phyloP scores from a whole-genome alignment of 30 jellyfish, hydroid and myxozoan genomes.

The Cassiopea andromeda region DNA sequence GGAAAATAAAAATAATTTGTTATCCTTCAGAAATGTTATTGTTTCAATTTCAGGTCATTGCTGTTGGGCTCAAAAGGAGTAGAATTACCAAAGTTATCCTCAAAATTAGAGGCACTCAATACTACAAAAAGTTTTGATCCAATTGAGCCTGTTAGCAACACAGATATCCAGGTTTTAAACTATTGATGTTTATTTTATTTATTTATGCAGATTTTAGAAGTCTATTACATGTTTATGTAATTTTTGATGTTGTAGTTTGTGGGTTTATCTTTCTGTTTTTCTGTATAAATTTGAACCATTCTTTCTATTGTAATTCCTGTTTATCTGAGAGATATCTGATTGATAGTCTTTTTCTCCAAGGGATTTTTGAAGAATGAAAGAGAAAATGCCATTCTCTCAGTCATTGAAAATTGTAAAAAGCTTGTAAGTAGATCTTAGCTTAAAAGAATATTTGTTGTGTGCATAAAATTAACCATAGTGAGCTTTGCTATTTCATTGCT shows the following conservation, averaged over 20 bases:
- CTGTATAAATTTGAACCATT: too few relatives aligned
- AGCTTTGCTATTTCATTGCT: not conserved
- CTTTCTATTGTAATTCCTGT: too few relatives aligned
- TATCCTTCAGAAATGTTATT: not conserved
- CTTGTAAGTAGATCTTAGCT: constrained; percentile 35
- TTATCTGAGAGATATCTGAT: not conserved
- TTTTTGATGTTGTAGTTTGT: too few relatives aligned
- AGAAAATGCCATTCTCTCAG: constrained; percentile 92
- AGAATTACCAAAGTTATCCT: constrained; percentile 89
- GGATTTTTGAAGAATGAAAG: constrained; percentile 94
- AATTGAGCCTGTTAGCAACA: constrained; percentile 91
- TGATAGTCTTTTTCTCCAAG: not conserved
- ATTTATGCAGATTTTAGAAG: too few relatives aligned
- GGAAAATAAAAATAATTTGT: not conserved
- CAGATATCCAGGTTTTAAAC: constrained; percentile 80
- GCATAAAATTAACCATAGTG: not conserved
- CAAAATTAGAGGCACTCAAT: constrained; percentile 79
- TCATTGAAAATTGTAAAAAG: constrained; percentile 86
- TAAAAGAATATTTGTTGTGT: not conserved
- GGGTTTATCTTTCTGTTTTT: too few relatives aligned
- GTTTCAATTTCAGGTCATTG: constrained; percentile 71
- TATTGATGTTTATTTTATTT: not conserved
- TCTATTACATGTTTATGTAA: too few relatives aligned
- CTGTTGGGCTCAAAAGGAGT: constrained; percentile 92
- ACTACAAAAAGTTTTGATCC: constrained; percentile 95